Conservation (phyloP, 2,113 vertebrate species). For the Brienomyrus longianalis region DNA sequence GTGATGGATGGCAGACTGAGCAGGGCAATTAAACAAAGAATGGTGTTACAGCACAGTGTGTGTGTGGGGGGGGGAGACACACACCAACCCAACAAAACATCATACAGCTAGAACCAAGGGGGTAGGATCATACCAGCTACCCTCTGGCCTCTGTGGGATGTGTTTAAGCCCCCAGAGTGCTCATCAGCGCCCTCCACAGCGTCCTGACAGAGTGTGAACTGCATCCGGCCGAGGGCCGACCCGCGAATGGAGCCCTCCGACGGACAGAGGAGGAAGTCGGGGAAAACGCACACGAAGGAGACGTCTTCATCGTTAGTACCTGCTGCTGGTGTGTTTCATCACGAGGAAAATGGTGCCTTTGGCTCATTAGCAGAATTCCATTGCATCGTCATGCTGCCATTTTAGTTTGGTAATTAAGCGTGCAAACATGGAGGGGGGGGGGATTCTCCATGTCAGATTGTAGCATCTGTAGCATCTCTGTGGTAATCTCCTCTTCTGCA, state of each 20-base stretch:
- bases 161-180: background rate
- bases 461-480: background rate
- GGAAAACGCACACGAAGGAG: background rate
- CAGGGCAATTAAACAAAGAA: slow-evolving; percentile 16
- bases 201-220: background rate
- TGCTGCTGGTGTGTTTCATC: background rate
- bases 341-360: background rate
- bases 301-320: background rate
- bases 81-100: background rate
- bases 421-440: background rate
- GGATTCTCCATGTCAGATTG: background rate
- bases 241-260: background rate
- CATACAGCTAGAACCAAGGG: background rate
- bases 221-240: background rate
- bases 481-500: background rate
- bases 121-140: background rate
- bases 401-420: background rate
- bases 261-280: background rate
- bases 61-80: slow-evolving; percentile 31
- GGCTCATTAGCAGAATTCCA: background rate
- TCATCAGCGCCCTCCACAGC: background rate
- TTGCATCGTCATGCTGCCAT: background rate
- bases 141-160: background rate
- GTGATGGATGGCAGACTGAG: background rate
- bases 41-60: background rate